Conservation (phyloP, 1,140 invertebrate species). For the Hylyphantes graminicola region DNA sequence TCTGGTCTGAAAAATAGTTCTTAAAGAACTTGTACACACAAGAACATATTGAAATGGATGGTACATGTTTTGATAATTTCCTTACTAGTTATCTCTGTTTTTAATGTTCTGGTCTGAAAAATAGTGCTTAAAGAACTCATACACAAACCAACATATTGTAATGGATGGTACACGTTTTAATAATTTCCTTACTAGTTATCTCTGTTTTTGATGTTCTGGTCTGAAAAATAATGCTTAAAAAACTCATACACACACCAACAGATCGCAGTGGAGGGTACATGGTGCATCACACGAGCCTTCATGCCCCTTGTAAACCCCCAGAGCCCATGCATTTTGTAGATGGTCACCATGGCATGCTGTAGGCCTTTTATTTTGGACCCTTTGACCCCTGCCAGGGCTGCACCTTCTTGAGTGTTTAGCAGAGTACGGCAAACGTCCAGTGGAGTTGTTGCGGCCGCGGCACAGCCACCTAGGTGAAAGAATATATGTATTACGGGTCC, state of each 20-base stretch:
- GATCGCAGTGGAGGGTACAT: constrained; percentile 37
- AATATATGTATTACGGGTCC: too few relatives aligned
- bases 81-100: too few relatives aligned
- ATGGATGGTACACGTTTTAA: constrained; percentile 4
- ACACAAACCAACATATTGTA: constrained; percentile 37
- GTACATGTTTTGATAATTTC: too few relatives aligned
- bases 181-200: too few relatives aligned
- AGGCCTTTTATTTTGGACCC: constrained; percentile 24
- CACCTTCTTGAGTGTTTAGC: constrained; percentile 36
- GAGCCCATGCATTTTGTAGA: constrained; percentile 33
- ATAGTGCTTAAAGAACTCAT: constrained; percentile 50
- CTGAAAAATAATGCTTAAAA: constrained; percentile 41
- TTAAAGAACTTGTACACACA: too few relatives aligned
- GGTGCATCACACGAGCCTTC: constrained; percentile 28
- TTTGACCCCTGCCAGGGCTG: background rate
- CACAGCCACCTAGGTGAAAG: background rate
- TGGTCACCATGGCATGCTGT: constrained; percentile 1
- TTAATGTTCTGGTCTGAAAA: constrained; percentile 3
- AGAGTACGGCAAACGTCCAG: constrained; percentile 35
- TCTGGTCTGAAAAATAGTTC: too few relatives aligned
- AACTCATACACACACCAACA: constrained; percentile 48
- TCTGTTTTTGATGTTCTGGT: background rate
- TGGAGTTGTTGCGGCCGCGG: constrained; percentile 35
- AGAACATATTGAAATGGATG: too few relatives aligned
- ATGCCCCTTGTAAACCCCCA: constrained; percentile 27